phyloP scores from a whole-genome alignment of 2,797 vertebrate genomes.

The Kryptopterus vitreolus region DNA sequence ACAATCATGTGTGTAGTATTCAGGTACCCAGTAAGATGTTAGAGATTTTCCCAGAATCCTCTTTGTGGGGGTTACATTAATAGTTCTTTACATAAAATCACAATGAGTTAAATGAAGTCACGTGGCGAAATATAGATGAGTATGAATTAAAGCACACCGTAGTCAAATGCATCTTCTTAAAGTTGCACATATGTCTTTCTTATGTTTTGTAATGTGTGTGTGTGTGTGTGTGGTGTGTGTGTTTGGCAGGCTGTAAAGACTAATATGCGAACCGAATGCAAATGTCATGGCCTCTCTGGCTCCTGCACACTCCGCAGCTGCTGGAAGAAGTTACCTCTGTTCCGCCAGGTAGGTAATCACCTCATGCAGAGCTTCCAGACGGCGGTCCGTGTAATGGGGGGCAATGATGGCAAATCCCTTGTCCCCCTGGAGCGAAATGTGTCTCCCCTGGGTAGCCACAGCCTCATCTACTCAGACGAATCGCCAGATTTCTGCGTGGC shows the following conservation, averaged over 20 bases:
- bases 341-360: slow-evolving; percentile 81
- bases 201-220: background rate
- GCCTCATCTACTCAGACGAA: slow-evolving; percentile 81
- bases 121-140: background rate
- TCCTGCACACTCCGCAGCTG: slow-evolving; percentile 83
- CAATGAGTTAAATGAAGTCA: background rate
- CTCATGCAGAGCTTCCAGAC: slow-evolving; percentile 79
- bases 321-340: slow-evolving; percentile 85
- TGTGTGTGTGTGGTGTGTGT: slow-evolving; percentile 18
- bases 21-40: background rate
- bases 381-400: slow-evolving; percentile 83
- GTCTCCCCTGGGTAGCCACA: slow-evolving; percentile 74
- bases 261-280: slow-evolving; percentile 83
- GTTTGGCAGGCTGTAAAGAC: slow-evolving; percentile 76
- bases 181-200: background rate
- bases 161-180: background rate
- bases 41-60: background rate
- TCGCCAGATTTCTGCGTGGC: slow-evolving; percentile 83
- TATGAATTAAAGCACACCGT: background rate
- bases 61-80: background rate
- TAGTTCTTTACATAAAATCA: background rate
- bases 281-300: slow-evolving; percentile 83
- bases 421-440: slow-evolving; percentile 74
- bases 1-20: background rate
- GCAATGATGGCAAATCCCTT: slow-evolving; percentile 82